Percentiles rank a stretch among this genome's conserved stretches.
Evolutionary conservation across 2,888 invertebrate genomes (phyloP).

Genomic region (Palloptera scutellata): DNA sequence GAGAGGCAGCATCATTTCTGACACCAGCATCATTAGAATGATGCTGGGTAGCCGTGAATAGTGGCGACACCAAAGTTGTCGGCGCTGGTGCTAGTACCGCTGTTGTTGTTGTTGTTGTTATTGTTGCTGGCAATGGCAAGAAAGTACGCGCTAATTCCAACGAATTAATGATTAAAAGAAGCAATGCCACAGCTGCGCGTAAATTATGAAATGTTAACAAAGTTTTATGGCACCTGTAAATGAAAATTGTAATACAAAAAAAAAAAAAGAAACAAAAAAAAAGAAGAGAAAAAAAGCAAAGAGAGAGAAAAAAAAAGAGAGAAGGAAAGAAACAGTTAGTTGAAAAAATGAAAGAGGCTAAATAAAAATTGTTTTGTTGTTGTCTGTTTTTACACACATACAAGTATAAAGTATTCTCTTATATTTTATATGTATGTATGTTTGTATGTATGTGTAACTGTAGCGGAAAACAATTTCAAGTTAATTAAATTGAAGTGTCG

Average conservation of each 20-base stretch:
- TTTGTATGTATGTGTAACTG: not conserved
- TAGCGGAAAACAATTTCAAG: not conserved
- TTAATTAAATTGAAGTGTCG: too few species aligned
- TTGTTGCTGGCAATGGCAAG: slow-evolving; percentile 46
- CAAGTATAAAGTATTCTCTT: not conserved
- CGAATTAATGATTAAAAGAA: slow-evolving; percentile 57
- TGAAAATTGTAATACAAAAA: slow-evolving; percentile 4
- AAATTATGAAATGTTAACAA: slow-evolving; percentile 62
- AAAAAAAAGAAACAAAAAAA: not conserved
- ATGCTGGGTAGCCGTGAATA: slow-evolving; percentile 11
- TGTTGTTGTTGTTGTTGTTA: slow-evolving; percentile 12
- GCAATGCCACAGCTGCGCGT: slow-evolving; percentile 56
- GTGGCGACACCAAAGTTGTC: slow-evolving; percentile 18
- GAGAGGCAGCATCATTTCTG: too few species aligned
- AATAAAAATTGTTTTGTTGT: not conserved
- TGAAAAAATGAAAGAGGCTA: not conserved
- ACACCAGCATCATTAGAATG: slow-evolving; percentile 34
- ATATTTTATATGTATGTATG: not conserved
- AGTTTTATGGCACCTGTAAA: slow-evolving; percentile 55
- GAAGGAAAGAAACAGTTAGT: not conserved
- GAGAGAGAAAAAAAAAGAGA: not conserved
- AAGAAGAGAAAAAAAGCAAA: not conserved
- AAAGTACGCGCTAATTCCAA: slow-evolving; percentile 58
- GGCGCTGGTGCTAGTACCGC: slow-evolving; percentile 26
- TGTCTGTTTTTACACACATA: not conserved